Evolutionary conservation across 64 coral and sea anemone species (phyloP), one percentile per base, ranked within the genome.

Genomic region (Montipora efflorescens): DNA sequence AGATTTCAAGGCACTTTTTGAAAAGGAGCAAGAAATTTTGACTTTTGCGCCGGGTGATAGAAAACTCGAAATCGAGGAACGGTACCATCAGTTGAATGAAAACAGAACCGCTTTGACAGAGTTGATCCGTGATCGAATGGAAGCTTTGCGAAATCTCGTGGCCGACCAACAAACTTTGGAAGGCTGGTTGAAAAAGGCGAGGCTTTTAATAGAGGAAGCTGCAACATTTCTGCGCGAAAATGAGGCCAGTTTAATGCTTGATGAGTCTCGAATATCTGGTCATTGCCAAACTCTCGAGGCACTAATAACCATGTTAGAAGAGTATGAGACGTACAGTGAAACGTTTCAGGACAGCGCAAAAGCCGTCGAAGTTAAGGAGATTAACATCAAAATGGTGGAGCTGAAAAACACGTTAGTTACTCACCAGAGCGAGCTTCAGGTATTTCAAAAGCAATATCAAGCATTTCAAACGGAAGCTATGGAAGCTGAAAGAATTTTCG

Each of bases 121-220:
- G 50, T 72, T 92, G 23, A 88, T 95, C 80, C 23, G 51, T 7
- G 44, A 88, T 7, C 94, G 83, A 43, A 49, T 87, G 16, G 76
- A 95, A 48, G 66, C 75, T 52, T 80, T 95, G 21, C 90, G 90
- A 8, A 75, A 57, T 46, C 83, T 95, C 59, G 83, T 92, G 49
- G 94, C 94, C 16, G 90, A 95, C 47, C 94, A 92, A 47, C 94
- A 95, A 79, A 92, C 94, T 46, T 59, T 95, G 6, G 84, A 92
- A 66, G 94, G 90, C 20, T 95, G 94, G 94, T 66, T 95, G 11
- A 59, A 95, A 67, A 67, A 79, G 23, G 81, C 93, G 16, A 80
- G 77, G 50, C 82, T 43, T 36, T 75, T 77, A 10, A 71, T 72
- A 18, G 46, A 78, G 58, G 58, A 85, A 46, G 93, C 82, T 55